Evolutionary conservation across 2,113 vertebrate genomes (phyloP).

Genomic region (Pristiophorus japonicus): DNA sequence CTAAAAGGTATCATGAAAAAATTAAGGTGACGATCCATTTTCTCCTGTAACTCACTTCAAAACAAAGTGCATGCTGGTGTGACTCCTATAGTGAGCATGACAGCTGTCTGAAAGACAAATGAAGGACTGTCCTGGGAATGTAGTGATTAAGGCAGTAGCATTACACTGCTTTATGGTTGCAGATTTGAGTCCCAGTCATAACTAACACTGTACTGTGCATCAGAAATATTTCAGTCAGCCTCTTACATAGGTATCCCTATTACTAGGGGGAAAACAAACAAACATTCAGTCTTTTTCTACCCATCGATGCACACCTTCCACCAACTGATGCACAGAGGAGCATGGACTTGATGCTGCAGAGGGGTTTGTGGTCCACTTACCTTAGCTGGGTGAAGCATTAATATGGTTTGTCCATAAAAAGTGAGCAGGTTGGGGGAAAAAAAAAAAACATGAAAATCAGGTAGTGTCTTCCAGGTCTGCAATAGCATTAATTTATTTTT

Average conservation of each 20-base stretch:
- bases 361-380: conserved; percentile 6
- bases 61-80: conserved; percentile 30
- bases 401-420: not conserved
- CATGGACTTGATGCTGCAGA: not conserved
- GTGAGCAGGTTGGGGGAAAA: not conserved
- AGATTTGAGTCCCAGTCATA: conserved; percentile 29
- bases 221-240: conserved; percentile 24
- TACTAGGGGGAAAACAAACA: not conserved
- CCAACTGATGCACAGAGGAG: conserved; percentile 15
- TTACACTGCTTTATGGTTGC: conserved; percentile 25
- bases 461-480: not conserved
- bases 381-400: not conserved
- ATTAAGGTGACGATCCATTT: conserved; percentile 22
- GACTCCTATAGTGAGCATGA: conserved; percentile 11
- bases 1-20: conserved; percentile 25
- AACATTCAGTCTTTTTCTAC: not conserved
- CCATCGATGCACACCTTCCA: not conserved
- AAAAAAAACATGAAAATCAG: not conserved
- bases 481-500: not conserved
- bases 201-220: not conserved
- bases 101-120: conserved; percentile 23
- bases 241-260: conserved; percentile 7
- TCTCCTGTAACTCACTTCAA: conserved; percentile 10
- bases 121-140: conserved; percentile 32
- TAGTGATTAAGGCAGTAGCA: conserved; percentile 37